phyloP scores from a whole-genome alignment of 1,140 invertebrate species.

The Oppia nitens region DNA sequence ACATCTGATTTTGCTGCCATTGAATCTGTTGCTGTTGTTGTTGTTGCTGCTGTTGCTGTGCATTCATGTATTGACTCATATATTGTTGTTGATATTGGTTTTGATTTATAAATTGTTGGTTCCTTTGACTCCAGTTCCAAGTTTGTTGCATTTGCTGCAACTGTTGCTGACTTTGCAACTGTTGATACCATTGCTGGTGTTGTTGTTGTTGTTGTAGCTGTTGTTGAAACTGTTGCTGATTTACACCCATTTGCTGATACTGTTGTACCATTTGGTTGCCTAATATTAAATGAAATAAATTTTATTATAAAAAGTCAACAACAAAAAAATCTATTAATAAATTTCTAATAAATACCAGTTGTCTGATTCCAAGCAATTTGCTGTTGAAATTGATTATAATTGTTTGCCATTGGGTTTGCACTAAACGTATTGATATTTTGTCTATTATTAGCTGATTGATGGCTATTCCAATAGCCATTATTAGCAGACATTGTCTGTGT shows the following conservation, averaged over 20 bases:
- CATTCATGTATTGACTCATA: not conserved
- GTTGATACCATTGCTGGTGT: not conserved
- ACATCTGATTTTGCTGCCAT: not conserved
- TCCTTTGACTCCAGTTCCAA: slow-evolving; percentile 1
- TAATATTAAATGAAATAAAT: not conserved
- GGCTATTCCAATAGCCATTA: not conserved
- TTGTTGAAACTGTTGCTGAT: not conserved
- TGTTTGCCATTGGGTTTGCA: not conserved
- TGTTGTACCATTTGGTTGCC: slow-evolving; percentile 20
- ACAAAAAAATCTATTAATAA: not conserved
- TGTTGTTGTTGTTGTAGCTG: slow-evolving; percentile 1
- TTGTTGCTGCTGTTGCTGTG: slow-evolving; percentile 14
- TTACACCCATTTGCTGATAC: slow-evolving; percentile 26
- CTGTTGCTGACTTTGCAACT: slow-evolving; percentile 17
- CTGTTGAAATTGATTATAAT: not conserved
- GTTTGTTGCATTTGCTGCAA: slow-evolving; percentile 23
- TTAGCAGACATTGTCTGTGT: not conserved
- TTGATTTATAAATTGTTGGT: slow-evolving; percentile 12
- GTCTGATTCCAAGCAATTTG: not conserved
- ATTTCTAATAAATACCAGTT: not conserved
- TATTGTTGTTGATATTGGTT: slow-evolving; percentile 1
- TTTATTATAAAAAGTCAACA: not conserved
- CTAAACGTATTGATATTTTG: not conserved
- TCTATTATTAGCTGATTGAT: not conserved
- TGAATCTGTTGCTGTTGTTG: slow-evolving; percentile 20